Evolutionary conservation across 1,140 invertebrate species (phyloP).

Genomic region (Doryteuthis pealeii): DNA sequence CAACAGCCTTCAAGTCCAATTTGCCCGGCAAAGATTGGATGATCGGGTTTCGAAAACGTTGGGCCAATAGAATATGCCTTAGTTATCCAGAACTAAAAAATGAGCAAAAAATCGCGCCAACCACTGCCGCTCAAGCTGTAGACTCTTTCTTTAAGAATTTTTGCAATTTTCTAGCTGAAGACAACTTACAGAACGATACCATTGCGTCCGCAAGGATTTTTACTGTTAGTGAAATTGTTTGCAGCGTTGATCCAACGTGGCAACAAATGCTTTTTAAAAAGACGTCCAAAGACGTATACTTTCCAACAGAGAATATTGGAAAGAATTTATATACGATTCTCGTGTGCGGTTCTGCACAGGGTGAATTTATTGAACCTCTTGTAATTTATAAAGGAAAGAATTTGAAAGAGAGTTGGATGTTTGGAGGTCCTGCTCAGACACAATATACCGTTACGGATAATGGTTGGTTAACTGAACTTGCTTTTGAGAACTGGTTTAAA

Average conservation of each 20-base stretch:
- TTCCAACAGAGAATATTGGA: constrained; percentile 11
- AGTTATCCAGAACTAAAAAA: neutral
- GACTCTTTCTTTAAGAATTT: neutral
- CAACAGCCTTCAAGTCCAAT: neutral
- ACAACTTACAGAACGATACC: neutral
- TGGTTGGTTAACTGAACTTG: constrained; percentile 22
- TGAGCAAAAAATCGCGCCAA: neutral
- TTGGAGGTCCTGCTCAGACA: constrained; percentile 21
- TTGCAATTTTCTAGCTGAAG: neutral
- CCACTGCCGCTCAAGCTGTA: neutral
- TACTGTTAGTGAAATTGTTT: constrained; percentile 23
- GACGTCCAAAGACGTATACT: constrained; percentile 14
- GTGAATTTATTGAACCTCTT: constrained; percentile 18
- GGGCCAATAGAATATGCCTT: neutral
- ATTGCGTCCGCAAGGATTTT: constrained; percentile 14
- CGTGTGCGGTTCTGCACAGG: constrained; percentile 16
- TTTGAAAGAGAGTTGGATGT: constrained; percentile 19
- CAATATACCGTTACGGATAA: constrained; percentile 16
- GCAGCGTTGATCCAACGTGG: constrained; percentile 13
- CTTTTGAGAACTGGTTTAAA: constrained; percentile 23
- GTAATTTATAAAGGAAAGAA: constrained; percentile 26
- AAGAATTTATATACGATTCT: constrained; percentile 17
- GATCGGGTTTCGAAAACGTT: neutral
- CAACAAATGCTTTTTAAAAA: constrained; percentile 12
- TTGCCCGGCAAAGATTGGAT: neutral